These are phyloP conservation scores for Acrossocheilus fasciatus DNA, from an alignment of 2,797 vertebrate species.

Conservation along the genomic window DNA sequence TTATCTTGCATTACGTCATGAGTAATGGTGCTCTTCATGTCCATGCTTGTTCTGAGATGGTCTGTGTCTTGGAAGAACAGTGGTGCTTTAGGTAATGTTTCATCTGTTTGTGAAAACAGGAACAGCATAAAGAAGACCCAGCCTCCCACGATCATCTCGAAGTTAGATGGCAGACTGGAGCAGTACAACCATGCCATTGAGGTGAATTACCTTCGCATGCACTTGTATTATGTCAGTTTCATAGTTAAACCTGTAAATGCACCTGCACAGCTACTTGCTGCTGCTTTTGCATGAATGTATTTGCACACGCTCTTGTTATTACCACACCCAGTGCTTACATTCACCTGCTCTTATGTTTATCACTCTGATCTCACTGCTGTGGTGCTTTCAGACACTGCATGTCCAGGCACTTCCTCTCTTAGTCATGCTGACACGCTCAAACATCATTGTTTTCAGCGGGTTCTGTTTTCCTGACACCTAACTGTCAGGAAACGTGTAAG, in stretches of 20 bases:
- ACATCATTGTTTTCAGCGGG: background rate
- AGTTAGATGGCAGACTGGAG: constrained; percentile 88
- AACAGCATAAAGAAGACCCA: constrained; percentile 84
- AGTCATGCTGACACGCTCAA: constrained; percentile 23
- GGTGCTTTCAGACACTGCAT: constrained; percentile 26
- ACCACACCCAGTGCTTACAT: constrained; percentile 17
- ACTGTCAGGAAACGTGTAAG: constrained; percentile 24
- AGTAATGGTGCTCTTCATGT: constrained; percentile 18
- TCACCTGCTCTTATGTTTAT: constrained; percentile 37
- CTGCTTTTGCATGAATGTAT: background rate
- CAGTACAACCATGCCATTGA: constrained; percentile 91
- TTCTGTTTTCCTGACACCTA: background rate
- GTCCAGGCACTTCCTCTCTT: constrained; percentile 34
- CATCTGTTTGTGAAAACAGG: constrained; percentile 66
- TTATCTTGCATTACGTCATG: background rate
- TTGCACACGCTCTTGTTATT: background rate
- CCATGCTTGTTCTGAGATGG: constrained; percentile 23
- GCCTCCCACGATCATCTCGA: constrained; percentile 81
- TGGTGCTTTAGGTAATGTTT: constrained; percentile 15
- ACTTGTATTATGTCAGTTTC: background rate
- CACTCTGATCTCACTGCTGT: constrained; percentile 10
- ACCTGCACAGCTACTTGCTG: background rate
- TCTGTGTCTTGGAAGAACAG: constrained; percentile 11
- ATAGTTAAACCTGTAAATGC: background rate
- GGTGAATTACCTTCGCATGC: constrained; percentile 72